These are phyloP conservation scores for Scomber colias DNA, from an alignment of 2,113 vertebrate species.

Conservation along the genomic window DNA sequence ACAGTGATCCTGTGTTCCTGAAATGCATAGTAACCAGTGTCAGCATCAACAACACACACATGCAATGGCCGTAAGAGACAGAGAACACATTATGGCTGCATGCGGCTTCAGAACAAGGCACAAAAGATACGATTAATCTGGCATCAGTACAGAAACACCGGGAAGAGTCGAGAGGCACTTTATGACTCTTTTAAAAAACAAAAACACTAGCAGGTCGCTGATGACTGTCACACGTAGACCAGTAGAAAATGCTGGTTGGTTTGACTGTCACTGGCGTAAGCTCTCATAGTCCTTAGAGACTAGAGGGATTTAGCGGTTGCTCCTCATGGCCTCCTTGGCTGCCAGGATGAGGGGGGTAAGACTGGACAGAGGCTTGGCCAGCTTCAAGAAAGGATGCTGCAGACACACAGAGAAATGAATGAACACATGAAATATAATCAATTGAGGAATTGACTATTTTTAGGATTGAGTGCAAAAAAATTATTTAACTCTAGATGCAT, in stretches of 20 bases:
- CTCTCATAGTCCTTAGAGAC: slow-evolving; percentile 22
- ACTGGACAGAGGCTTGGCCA: slow-evolving; percentile 85
- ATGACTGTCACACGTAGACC: slow-evolving; percentile 23
- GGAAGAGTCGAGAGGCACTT: slow-evolving; percentile 25
- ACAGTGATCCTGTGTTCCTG: background rate
- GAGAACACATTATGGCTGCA: slow-evolving; percentile 9
- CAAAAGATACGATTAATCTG: slow-evolving; percentile 29
- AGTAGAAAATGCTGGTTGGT: slow-evolving; percentile 6
- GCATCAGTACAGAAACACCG: slow-evolving; percentile 27
- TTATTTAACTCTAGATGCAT: no score
- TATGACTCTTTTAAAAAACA: slow-evolving; percentile 10
- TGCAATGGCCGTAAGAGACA: background rate
- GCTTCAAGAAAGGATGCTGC: slow-evolving; percentile 84
- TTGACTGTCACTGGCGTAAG: background rate
- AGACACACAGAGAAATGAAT: background rate
- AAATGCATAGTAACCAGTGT: slow-evolving; percentile 12
- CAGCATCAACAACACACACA: slow-evolving; percentile 2
- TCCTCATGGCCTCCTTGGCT: slow-evolving; percentile 85
- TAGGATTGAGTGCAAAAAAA: background rate
- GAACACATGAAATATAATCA: background rate
- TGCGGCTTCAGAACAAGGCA: slow-evolving; percentile 46
- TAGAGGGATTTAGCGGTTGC: slow-evolving; percentile 74
- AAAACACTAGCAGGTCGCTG: slow-evolving; percentile 26
- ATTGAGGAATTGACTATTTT: background rate
- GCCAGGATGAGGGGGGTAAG: slow-evolving; percentile 86